Percentiles rank a stretch among this genome's conserved stretches.
phyloP scores from a whole-genome alignment of 2,797 vertebrate genomes.

The Gambusia yucatana region DNA sequence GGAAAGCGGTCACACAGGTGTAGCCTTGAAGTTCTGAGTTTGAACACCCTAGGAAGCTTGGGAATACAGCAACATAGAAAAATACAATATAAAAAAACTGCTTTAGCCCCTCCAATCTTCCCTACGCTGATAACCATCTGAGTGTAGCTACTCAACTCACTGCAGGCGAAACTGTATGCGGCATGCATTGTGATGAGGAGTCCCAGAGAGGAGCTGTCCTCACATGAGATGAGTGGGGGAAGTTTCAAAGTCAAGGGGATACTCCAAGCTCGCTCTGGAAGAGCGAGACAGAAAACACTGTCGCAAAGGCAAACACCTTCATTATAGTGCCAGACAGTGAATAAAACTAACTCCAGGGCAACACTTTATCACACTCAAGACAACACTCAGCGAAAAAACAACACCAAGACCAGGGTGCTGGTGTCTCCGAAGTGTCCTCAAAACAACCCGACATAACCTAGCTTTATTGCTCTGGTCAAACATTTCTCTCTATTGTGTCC shows the following conservation, averaged over 20 bases:
- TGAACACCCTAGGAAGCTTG: conserved; percentile 40
- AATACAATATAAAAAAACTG: conserved; percentile 40
- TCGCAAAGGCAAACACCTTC: conserved; percentile 17
- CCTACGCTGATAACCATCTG: conserved; percentile 68
- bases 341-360: conserved; percentile 14
- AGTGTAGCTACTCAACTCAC: conserved; percentile 57
- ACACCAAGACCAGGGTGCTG: not conserved
- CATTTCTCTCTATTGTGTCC: conserved; percentile 21
- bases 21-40: conserved; percentile 26
- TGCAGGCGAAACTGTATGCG: conserved; percentile 42
- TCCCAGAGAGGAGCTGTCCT: conserved; percentile 50
- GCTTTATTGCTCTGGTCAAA: conserved; percentile 14
- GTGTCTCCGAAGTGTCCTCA: conserved; percentile 24
- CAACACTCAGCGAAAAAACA: conserved; percentile 17
- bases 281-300: conserved; percentile 22
- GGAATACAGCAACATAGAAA: conserved; percentile 33
- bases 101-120: conserved; percentile 61
- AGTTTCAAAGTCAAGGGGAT: conserved; percentile 74
- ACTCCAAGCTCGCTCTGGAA: conserved; percentile 26
- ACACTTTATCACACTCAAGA: conserved; percentile 26
- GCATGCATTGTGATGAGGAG: conserved; percentile 61
- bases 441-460: conserved; percentile 28
- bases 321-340: conserved; percentile 2
- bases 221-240: conserved; percentile 40
- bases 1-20: conserved; percentile 25